Evolutionary conservation across 1,140 invertebrate genomes (phyloP).

Genomic region (Acromyrmex echinatior): DNA sequence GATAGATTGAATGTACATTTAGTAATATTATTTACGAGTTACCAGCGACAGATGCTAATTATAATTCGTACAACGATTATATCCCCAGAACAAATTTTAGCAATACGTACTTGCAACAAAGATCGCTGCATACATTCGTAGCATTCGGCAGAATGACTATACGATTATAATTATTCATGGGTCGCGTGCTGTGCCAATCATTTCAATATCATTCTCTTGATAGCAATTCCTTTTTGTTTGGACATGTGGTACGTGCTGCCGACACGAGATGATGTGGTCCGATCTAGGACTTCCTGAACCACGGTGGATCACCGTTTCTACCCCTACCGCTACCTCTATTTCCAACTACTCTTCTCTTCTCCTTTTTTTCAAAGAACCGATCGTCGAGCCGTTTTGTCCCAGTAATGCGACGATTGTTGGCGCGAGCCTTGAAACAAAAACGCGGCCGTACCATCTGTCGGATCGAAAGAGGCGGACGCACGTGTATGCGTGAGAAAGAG

Average conservation of each 20-base stretch:
- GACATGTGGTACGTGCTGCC: constrained; percentile 84
- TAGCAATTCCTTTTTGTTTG: constrained; percentile 77
- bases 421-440: constrained; percentile 86
- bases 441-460: constrained; percentile 84
- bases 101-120: constrained; percentile 75
- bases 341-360: constrained; percentile 44
- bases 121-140: constrained; percentile 66
- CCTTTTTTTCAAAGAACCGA: constrained; percentile 72
- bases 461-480: constrained; percentile 51
- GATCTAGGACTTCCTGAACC: constrained; percentile 72
- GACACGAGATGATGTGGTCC: constrained; percentile 70
- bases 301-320: constrained; percentile 48
- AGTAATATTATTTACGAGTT: not conserved
- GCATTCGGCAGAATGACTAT: constrained; percentile 66
- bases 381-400: constrained; percentile 84
- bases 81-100: constrained; percentile 74
- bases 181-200: constrained; percentile 69
- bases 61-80: constrained; percentile 80
- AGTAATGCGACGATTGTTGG: constrained; percentile 85
- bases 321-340: constrained; percentile 29
- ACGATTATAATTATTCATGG: constrained; percentile 75
- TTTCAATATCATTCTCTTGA: constrained; percentile 65
- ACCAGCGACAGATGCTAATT: constrained; percentile 75
- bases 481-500: constrained; percentile 59
- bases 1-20: not conserved